Evolutionary conservation across 2,113 vertebrate genomes (phyloP).

Genomic region (Bothrops jararaca): DNA sequence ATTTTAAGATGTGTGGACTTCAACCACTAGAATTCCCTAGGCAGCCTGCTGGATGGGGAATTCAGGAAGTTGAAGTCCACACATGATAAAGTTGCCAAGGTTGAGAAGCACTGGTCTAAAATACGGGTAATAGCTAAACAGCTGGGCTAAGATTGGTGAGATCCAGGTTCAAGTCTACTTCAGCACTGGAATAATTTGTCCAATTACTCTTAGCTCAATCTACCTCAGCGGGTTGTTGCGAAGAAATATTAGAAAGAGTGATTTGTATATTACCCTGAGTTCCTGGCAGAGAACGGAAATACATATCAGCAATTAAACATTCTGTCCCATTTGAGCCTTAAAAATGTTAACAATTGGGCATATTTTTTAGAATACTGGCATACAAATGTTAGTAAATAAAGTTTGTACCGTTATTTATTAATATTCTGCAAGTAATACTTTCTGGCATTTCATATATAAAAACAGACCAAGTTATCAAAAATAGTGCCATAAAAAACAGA

Average conservation of each 20-base stretch:
- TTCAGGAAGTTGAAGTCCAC: background rate
- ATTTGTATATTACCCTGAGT: background rate
- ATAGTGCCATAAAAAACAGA: too few relatives aligned
- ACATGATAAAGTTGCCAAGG: background rate
- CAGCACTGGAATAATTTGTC: background rate
- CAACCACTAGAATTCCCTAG: background rate
- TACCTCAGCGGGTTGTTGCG: background rate
- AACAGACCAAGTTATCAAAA: too few relatives aligned
- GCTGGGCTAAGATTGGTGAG: background rate
- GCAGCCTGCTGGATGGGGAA: background rate
- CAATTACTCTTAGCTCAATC: background rate
- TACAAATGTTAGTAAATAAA: background rate
- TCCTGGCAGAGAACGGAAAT: background rate
- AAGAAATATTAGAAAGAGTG: background rate
- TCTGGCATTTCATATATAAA: background rate
- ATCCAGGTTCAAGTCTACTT: background rate
- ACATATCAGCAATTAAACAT: background rate
- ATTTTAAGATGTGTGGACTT: background rate
- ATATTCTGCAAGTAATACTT: background rate
- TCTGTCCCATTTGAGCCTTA: background rate
- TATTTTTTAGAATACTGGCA: background rate
- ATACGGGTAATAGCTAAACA: background rate
- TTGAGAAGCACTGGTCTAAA: background rate
- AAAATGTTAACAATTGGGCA: background rate
- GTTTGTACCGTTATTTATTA: background rate